Conservation (phyloP, 2,797 vertebrate species). For the Esox lucius region DNA sequence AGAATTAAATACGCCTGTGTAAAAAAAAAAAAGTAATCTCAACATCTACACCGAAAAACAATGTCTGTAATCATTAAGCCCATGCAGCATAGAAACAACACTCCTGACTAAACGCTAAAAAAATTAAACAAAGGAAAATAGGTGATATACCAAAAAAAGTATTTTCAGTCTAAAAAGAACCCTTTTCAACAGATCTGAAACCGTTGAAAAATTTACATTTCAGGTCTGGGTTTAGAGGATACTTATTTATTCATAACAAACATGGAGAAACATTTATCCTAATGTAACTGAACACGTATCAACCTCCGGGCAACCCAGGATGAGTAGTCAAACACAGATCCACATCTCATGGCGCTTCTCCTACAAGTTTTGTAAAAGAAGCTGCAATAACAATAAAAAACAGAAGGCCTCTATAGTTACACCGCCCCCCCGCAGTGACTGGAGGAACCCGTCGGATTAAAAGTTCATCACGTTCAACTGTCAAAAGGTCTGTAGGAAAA, state of each 20-base stretch:
- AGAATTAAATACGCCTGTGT: slow-evolving; percentile 82
- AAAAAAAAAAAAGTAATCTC: slow-evolving; percentile 75
- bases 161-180: background rate
- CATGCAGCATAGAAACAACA: slow-evolving; percentile 9
- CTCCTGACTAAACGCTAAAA: slow-evolving; percentile 20
- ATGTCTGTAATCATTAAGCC: slow-evolving; percentile 29
- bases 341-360: background rate
- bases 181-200: background rate
- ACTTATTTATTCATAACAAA: background rate
- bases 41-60: slow-evolving; percentile 81
- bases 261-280: background rate
- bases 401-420: slow-evolving; percentile 33
- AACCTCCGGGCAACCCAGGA: background rate
- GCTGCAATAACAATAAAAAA: slow-evolving; percentile 38
- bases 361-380: background rate
- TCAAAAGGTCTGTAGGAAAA: too few species aligned
- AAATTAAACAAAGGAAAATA: background rate
- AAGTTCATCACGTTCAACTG: too few species aligned
- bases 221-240: background rate
- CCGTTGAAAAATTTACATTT: background rate
- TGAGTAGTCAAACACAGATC: background rate
- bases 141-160: background rate
- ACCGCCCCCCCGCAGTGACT: background rate
- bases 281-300: background rate
- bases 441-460: too few species aligned